Percentiles rank a stretch among this genome's conserved stretches.
Evolutionary conservation across 2,888 invertebrate species (phyloP).

Genomic region (Lordiphosa fenestrarum): DNA sequence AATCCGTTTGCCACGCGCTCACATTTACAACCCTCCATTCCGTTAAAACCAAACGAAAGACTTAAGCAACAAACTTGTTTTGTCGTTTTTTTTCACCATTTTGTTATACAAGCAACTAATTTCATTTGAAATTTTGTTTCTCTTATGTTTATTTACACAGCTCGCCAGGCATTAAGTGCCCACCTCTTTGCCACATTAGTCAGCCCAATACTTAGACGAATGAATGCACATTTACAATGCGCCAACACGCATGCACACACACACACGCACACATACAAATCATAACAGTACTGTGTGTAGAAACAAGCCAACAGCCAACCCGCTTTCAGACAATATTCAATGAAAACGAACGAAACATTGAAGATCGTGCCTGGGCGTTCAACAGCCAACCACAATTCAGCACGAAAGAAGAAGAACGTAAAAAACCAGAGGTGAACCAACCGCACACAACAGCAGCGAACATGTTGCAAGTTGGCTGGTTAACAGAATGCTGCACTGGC

Average conservation of each 20-base stretch:
- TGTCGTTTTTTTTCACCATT: constrained; percentile 38
- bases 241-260: constrained; percentile 29
- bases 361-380: constrained; percentile 54
- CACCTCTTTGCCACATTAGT: constrained; percentile 69
- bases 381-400: constrained; percentile 69
- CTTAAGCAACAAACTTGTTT: constrained; percentile 55
- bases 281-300: constrained; percentile 75
- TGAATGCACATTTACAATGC: constrained; percentile 70
- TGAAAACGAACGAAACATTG: constrained; percentile 66
- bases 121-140: constrained; percentile 45
- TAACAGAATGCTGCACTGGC: constrained; percentile 18
- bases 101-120: constrained; percentile 34
- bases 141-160: constrained; percentile 54
- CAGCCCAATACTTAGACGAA: constrained; percentile 65
- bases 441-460: constrained; percentile 20
- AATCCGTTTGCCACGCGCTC: background rate
- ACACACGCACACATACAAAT: constrained; percentile 20
- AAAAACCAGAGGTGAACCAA: constrained; percentile 16
- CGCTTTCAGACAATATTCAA: constrained; percentile 67
- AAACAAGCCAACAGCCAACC: constrained; percentile 63
- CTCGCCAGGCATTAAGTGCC: constrained; percentile 63
- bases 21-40: background rate
- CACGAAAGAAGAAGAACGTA: constrained; percentile 41
- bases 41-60: constrained; percentile 38
- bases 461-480: constrained; percentile 26